These are phyloP conservation scores for Lasioglossum villosulum DNA, from an alignment of 2,888 invertebrate genomes.

Conservation along the genomic window DNA sequence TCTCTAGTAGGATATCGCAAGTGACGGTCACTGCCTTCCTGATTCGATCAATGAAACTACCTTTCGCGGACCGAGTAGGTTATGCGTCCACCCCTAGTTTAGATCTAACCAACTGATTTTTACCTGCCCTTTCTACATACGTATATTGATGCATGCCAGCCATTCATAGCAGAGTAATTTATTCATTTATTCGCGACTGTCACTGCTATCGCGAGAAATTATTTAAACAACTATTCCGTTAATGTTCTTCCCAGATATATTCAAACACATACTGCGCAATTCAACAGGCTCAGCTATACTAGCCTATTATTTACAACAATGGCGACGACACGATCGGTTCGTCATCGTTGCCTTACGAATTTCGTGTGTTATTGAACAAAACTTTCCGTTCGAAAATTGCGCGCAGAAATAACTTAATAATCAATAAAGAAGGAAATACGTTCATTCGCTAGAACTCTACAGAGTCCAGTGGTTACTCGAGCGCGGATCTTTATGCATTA, in stretches of 20 bases:
- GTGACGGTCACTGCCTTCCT: slow-evolving; percentile 67
- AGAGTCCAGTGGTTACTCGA: no score
- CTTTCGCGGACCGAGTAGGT: slow-evolving; percentile 62
- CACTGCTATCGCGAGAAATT: no score
- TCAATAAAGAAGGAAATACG: no score
- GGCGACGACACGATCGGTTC: no score
- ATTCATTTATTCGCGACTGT: not conserved
- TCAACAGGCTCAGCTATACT: no score
- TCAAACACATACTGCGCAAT: not conserved
- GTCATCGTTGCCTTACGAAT: no score
- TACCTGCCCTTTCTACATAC: not conserved
- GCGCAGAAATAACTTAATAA: no score
- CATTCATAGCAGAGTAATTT: not conserved
- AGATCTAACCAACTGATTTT: slow-evolving; percentile 30
- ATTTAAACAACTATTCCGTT: not conserved
- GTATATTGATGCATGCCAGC: not conserved
- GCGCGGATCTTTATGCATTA: no score
- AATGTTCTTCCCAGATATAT: not conserved
- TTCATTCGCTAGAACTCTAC: no score
- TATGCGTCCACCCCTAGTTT: slow-evolving; percentile 52
- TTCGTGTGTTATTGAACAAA: no score
- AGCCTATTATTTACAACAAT: no score
- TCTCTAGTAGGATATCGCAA: slow-evolving; percentile 62
- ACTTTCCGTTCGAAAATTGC: no score
- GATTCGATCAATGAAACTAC: slow-evolving; percentile 74